Percentiles rank a stretch among this genome's conserved stretches.
phyloP scores from a whole-genome alignment of 2,797 vertebrate species.

The Protosalanx chinensis region DNA sequence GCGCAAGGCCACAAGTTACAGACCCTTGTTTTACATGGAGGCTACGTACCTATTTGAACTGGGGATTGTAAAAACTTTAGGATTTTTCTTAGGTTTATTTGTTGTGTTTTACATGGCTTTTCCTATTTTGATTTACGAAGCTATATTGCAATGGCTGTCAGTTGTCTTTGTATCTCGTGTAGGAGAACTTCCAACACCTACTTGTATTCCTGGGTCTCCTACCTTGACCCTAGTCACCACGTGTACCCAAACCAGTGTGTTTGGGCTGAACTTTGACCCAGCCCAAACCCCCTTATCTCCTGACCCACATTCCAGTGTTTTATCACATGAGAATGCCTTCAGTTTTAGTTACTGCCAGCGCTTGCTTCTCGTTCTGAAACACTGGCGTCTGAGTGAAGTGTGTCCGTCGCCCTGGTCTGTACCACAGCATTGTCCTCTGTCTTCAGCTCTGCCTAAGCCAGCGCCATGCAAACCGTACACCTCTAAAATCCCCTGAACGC shows the following conservation, averaged over 20 bases:
- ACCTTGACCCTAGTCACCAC: not conserved
- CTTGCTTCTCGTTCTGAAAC: no score
- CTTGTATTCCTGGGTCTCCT: not conserved
- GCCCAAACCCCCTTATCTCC: not conserved
- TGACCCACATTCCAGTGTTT: slow-evolving; percentile 2
- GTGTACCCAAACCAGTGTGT: not conserved
- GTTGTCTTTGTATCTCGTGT: no score
- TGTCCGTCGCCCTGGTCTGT: no score
- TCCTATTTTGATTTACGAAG: no score
- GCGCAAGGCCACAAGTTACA: not conserved
- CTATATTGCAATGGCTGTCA: no score
- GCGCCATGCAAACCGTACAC: not conserved
- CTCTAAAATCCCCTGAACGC: not conserved
- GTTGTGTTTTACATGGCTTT: no score
- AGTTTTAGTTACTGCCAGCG: not conserved
- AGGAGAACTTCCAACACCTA: not conserved
- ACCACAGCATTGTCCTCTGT: not conserved
- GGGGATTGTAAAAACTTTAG: no score
- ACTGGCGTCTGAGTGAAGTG: no score
- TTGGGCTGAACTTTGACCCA: slow-evolving; percentile 2
- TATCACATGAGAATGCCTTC: not conserved
- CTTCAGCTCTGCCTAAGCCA: not conserved
- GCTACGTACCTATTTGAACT: no score
- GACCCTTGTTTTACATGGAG: no score
- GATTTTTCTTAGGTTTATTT: no score